These are phyloP conservation scores for Sebastes schlegelii DNA, from an alignment of 2,113 vertebrate genomes.

Conservation along the genomic window DNA sequence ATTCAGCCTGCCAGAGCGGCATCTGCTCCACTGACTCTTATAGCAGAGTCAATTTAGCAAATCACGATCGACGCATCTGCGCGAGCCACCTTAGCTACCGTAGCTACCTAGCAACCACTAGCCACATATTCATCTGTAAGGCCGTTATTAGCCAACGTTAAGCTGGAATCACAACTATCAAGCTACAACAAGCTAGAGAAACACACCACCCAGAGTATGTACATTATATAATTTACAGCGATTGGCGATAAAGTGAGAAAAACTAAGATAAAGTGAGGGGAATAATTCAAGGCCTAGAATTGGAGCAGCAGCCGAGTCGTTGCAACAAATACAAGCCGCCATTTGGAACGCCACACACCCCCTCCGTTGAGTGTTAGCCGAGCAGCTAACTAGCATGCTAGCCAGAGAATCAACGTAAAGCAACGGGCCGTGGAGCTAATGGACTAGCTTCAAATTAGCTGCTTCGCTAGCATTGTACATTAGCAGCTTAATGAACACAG, in stretches of 20 bases:
- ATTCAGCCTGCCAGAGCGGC: neutral
- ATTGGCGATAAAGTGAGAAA: neutral
- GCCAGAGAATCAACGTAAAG: conserved; percentile 29
- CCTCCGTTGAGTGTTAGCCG: conserved; percentile 66
- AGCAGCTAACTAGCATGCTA: conserved; percentile 74
- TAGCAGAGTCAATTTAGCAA: conserved; percentile 19
- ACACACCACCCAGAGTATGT: rapidly evolving
- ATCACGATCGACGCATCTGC: conserved; percentile 68
- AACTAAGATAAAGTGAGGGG: neutral
- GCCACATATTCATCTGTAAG: conserved; percentile 37
- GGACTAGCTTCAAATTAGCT: conserved; percentile 40
- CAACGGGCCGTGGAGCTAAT: conserved; percentile 47
- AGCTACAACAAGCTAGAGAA: neutral
- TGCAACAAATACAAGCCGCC: conserved; percentile 82
- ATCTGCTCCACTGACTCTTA: neutral
- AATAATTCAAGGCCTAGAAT: conserved; percentile 51
- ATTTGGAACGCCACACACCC: conserved; percentile 85
- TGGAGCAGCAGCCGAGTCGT: conserved; percentile 40
- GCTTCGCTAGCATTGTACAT: neutral
- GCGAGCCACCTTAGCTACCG: conserved; percentile 29
- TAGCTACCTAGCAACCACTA: conserved; percentile 52
- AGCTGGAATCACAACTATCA: conserved; percentile 10
- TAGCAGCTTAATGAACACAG: neutral
- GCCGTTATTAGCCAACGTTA: conserved; percentile 65
- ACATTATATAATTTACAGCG: neutral